Conservation (phyloP, 2,113 vertebrate species). For the Chaenocephalus aceratus region DNA sequence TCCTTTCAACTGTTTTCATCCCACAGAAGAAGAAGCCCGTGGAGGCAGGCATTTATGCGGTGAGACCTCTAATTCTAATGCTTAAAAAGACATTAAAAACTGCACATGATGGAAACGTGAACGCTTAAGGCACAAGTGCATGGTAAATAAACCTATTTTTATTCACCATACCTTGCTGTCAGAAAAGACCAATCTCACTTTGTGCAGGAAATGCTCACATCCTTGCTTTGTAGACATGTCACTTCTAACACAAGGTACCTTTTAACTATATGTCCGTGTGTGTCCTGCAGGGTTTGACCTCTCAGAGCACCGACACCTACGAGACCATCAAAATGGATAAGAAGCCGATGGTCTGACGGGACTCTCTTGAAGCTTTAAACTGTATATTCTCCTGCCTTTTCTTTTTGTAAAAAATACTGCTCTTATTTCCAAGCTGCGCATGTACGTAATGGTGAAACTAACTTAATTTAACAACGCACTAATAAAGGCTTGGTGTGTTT, state of each 20-base stretch:
- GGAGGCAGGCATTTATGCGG: slow-evolving; percentile 73
- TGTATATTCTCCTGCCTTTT: slow-evolving; percentile 13
- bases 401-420: slow-evolving; percentile 22
- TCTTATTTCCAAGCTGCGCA: background rate
- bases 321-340: slow-evolving; percentile 75
- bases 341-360: slow-evolving; percentile 29
- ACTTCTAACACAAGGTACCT: too few species aligned
- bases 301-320: slow-evolving; percentile 64
- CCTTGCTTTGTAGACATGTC: background rate
- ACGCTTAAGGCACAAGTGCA: slow-evolving; percentile 1
- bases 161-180: background rate
- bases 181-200: background rate
- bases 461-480: slow-evolving; percentile 25
- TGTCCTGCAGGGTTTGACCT: slow-evolving; percentile 67
- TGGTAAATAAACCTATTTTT: slow-evolving; percentile 3
- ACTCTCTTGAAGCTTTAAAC: slow-evolving; percentile 10
- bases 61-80: slow-evolving; percentile 61
- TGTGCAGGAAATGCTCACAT: slow-evolving; percentile 13
- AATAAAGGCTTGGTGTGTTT: background rate
- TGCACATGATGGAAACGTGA: slow-evolving; percentile 29
- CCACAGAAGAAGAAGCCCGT: slow-evolving; percentile 56
- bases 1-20: slow-evolving; percentile 37
- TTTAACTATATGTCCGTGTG: too few species aligned
- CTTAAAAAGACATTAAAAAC: slow-evolving; percentile 57
- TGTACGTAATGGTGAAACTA: slow-evolving; percentile 30